A percentile compares a stretch with the other conserved stretches of the same genome.
Conservation (phyloP, 2,797 vertebrate genomes). For the Gymnoscopelus microlampas region DNA sequence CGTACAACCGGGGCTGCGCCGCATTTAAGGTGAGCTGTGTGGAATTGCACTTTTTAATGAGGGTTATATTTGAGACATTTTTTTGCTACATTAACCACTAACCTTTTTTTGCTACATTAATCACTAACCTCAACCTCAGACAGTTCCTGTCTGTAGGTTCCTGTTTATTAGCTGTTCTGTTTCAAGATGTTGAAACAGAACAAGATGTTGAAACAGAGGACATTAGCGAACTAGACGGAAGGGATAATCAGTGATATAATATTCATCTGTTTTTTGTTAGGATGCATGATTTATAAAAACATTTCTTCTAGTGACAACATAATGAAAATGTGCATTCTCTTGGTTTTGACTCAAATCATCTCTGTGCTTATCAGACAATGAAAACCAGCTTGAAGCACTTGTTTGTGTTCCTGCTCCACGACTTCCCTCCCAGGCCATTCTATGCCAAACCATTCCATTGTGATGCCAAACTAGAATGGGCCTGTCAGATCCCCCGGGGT, state of each 20-base stretch:
- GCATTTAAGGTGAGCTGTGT: slow-evolving; percentile 88
- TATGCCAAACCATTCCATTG: slow-evolving; percentile 91
- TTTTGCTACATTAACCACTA: too few species aligned
- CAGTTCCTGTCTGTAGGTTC: too few species aligned
- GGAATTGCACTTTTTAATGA: neutral
- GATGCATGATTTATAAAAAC: neutral
- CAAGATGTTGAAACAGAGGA: too few species aligned
- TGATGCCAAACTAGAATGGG: slow-evolving; percentile 91
- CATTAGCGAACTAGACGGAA: too few species aligned
- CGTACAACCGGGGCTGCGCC: slow-evolving; percentile 87
- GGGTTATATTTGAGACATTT: neutral
- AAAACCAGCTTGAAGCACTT: slow-evolving; percentile 59
- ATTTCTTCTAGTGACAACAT: neutral
- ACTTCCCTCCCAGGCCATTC: slow-evolving; percentile 63
- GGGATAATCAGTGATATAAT: too few species aligned
- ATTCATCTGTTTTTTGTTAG: neutral
- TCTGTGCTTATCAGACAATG: slow-evolving; percentile 64
- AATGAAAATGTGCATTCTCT: too few species aligned
- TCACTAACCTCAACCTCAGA: too few species aligned
- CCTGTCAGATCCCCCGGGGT: slow-evolving; percentile 95
- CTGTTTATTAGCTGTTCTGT: too few species aligned
- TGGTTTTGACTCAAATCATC: slow-evolving; percentile 2
- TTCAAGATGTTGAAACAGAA: too few species aligned
- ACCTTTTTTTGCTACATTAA: too few species aligned
- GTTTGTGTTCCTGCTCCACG: slow-evolving; percentile 46